Base-by-base conservation (phyloP, 2,797 vertebrate species). In the Acipenser oxyrinchus region DNA sequence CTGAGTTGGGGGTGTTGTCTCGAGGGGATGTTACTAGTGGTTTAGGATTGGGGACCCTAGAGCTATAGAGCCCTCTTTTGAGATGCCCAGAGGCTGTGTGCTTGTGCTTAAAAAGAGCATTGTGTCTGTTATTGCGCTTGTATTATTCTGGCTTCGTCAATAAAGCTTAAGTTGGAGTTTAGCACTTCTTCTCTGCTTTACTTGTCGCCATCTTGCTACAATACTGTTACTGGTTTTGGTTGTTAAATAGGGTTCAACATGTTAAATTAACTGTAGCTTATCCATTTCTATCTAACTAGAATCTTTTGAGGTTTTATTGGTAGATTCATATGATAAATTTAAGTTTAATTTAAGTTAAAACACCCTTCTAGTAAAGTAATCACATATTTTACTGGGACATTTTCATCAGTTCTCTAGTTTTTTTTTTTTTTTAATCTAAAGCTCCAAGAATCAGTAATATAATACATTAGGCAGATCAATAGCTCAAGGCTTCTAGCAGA, bases 391-490 rank as follows among this genome's bases (percentile, higher is more conserved):
- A 23, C 53, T 49, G 62, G 23, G 58, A 8, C 49, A 58, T 52
- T 61, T 67, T 51, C n/a, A 51, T 8, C 13, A 15, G 6, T 37
- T 2, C 60, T 18, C 11, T 6, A 18, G 8, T 51, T 18, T n/a
- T 58, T 58, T 7, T 23, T 51, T 63, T 50, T 49, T 50, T 18
- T 62, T 48, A 51, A 49, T 63, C 62, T 69, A 63, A 51, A 76
- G 55, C 10, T 69, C 51, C 62, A 74, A 78, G 69, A 84, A 81
- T 83, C 82, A 76, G 77, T 79, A 63, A 63, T 70, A 57, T 64
- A 82, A 79, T 74, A 79, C 77, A 62, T 18, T 51, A 70, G 48
- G 71, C 37, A 81, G 74, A 85, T 84, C 78, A 72, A 78, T 87
- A 80, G 70, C 63, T 74, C 71, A 66, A 64, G 75, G 79, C 77